Evolutionary conservation across 2,797 vertebrate species (phyloP), one percentile per base, ranked within the genome.

Genomic region (Podarcis lilfordi): DNA sequence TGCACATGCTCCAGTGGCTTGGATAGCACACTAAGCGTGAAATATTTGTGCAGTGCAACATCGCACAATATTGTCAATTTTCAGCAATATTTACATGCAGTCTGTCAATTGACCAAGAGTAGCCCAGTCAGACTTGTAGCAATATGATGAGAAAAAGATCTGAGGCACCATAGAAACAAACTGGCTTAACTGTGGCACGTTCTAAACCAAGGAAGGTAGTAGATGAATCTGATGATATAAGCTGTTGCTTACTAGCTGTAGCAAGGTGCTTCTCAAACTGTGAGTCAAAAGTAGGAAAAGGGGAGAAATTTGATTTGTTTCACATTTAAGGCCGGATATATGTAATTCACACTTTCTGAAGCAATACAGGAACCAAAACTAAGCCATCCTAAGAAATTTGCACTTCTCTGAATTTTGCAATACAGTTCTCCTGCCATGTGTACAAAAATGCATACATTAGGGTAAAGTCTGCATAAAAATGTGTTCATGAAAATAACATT

Each of bases 21-120:
- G 86, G 61, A 80, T 83, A 92, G 92, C 89, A 90, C 91, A 88
- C 85, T 92, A 94, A 88, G 90, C 90, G 15, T 66, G 93, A 89
- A 5, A 40, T 66, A 79, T 32, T 87, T 93, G 82, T 91, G 85
- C 90, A 93, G 82, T 80, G 88, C 79, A 85, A 89, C 68, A 80
- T 11, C 27, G 40, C 0, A 27, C 8, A 37, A 64, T 69, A 91
- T 87, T 81, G 87, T 89, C 76, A 61, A 78, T 85, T 89, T 91
- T 55, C 85, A 93, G 90, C 91, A 78, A 50, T 94, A 94, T 95
- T 93, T 90, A 92, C 85, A 84, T 59, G 92, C 90, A 76, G 37
- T 89, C 82, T 59, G 71, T 84, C 61, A 77, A 37, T 1, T 23
- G 80, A n/a, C 7, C 23, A 25, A 55, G 71, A 81, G 27, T 13